Evolutionary conservation across 2,888 invertebrate genomes (phyloP).

Genomic region (Arctia plantaginis): DNA sequence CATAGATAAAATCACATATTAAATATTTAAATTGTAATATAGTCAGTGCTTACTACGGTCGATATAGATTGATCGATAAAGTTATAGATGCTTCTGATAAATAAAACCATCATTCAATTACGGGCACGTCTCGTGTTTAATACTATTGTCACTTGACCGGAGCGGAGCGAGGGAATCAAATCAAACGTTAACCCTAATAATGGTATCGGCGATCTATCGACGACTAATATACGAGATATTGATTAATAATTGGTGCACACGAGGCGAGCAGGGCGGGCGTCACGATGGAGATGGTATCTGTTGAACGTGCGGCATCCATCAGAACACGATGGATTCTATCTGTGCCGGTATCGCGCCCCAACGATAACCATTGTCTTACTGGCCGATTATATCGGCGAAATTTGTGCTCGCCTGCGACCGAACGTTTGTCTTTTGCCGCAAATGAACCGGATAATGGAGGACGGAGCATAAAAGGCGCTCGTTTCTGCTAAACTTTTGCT

Average conservation of each 20-base stretch:
- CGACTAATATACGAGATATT: slow-evolving; percentile 71
- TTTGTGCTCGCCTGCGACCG: slow-evolving; percentile 80
- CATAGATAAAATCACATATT: slow-evolving; percentile 34
- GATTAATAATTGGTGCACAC: slow-evolving; percentile 85
- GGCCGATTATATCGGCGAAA: slow-evolving; percentile 83
- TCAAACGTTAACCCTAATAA: slow-evolving; percentile 73
- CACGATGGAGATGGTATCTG: slow-evolving; percentile 82
- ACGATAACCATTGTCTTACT: slow-evolving; percentile 82
- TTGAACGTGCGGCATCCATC: slow-evolving; percentile 84
- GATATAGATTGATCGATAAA: slow-evolving; percentile 65
- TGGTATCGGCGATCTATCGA: slow-evolving; percentile 61
- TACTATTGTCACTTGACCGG: slow-evolving; percentile 79
- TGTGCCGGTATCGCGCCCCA: slow-evolving; percentile 72
- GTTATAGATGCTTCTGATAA: slow-evolving; percentile 64
- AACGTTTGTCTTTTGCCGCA: slow-evolving; percentile 84
- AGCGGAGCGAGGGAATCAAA: slow-evolving; percentile 65
- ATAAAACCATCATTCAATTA: slow-evolving; percentile 78
- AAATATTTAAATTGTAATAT: slow-evolving; percentile 48
- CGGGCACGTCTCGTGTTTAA: slow-evolving; percentile 57
- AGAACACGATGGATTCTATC: slow-evolving; percentile 72
- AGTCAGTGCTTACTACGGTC: slow-evolving; percentile 42
- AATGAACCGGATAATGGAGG: slow-evolving; percentile 81
- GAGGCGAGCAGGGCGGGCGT: slow-evolving; percentile 63
- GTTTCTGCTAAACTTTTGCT: slow-evolving; percentile 76
- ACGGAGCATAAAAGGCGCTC: slow-evolving; percentile 77